Evolutionary conservation across 2,113 vertebrate species (phyloP), one percentile per base, ranked within the genome.

Genomic region (Pleuronectes platessa): DNA sequence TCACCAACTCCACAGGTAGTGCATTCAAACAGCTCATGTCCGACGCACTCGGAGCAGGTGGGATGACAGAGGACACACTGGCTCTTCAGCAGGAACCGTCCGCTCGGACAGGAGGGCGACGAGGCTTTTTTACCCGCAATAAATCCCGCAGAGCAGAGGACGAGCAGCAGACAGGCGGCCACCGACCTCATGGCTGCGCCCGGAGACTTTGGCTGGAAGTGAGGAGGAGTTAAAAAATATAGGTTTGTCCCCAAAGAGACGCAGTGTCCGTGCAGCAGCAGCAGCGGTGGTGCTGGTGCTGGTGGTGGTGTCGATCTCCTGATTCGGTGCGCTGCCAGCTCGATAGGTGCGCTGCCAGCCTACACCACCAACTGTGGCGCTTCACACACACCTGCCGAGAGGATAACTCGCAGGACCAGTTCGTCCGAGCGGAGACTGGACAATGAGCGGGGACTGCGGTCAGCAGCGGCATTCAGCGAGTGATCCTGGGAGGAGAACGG

Each of bases 1-100:
- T 93, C 86, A 94, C 93, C 88, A 73, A 93, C 87, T 88, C 90
- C 94, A 79, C 94, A 95, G 86, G 85, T 90, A 15, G 87, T 94
- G 78, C 93, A 93, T 61, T 95, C 84, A 77, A 92, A 94, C 20
- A 94, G 89, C 85, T 95, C 93, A 20, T 93, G 93, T 1, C 93
- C 93, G 42, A 40, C 69, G 84, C 94, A 93, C 88, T 95, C 92
- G 2, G 91, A 74, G 84, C 94, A 94, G 92, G 90, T 93, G 79
- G 91, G 90, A 71, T 95, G 93, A 66, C 93, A 94, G 70, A 91
- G 84, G 77, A 95, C 92, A 53, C 93, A 94, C 88, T 93, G 93
- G 67, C 37, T 91, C 74, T 92, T 94, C 63, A 94, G 81, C 53
- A 85, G 1, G 59, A 93, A 94, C 81, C 94, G 93, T 21, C 93